Evolutionary conservation across 1,140 invertebrate species (phyloP), one percentile per base, ranked within the genome.

Genomic region (Scylla paramamosain): DNA sequence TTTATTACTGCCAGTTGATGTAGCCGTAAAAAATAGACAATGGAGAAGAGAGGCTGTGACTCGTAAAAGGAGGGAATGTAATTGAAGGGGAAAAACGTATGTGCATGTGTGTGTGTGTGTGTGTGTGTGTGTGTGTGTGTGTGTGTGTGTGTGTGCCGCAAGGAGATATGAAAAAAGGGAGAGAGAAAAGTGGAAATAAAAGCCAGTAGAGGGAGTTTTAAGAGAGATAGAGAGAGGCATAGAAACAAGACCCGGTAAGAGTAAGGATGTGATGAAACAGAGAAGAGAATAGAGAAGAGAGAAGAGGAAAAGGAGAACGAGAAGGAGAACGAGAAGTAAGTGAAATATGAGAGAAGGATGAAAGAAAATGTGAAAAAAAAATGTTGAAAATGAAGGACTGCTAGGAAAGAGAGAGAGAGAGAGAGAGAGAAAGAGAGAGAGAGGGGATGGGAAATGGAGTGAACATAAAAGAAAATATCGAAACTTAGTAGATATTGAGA

Each of bases 121-220:
- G 77, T 82, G 77, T 82, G 77, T 82, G 77, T 82, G 77, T 82
- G 77, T 82, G 77, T 82, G 77, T 82, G 77, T 82, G 77, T 82
- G 77, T 82, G 77, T 82, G 77, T 82, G 77, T 82, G 77, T 82
- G 77, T 82, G 2, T 82, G 77, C 77, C 77, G 77, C 77, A 25
- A 28, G 77, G 77, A 82, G 1, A 28, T 82, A 82, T 25, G 20
- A 25, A 82, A 28, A 25, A 20, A 28, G 4, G 28, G 16, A 28
- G 16, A 28, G 16, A 28, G 77, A 25, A 28, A 25, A 82, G 28
- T 28, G 77, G 28, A 82, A 82, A 82, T 82, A 28, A 28, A 20
- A 8, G 16, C 4, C 8, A 82, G 77, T 82, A 7, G 16, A 82
- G 7, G 0, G 28, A 20, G 77, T 82, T 82, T 82, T 82, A 82